Evolutionary conservation across 2,888 invertebrate species (phyloP).

Genomic region (Pheosia gnoma): DNA sequence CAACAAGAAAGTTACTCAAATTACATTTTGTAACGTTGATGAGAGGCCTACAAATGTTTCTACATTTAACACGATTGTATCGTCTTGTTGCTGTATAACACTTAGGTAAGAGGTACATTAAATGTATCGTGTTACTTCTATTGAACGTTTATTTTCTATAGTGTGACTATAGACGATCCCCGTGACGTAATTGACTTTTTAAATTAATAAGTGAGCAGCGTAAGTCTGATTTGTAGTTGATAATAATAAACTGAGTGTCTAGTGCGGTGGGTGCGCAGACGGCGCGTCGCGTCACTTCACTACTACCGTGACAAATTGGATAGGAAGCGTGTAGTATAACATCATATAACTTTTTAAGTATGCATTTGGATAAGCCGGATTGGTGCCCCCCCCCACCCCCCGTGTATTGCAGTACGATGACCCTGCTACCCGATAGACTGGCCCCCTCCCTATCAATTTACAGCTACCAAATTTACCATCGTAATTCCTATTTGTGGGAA

Average conservation of each 20-base stretch:
- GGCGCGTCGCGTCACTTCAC: conserved; percentile 56
- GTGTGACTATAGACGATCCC: conserved; percentile 60
- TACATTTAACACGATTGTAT: conserved; percentile 20
- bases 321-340: conserved; percentile 44
- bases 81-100: conserved; percentile 12
- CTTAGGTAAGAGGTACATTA: conserved; percentile 18
- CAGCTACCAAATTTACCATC: background rate
- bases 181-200: conserved; percentile 68
- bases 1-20: conserved; percentile 49
- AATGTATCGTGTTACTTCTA: background rate
- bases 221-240: conserved; percentile 43
- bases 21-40: conserved; percentile 32
- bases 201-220: conserved; percentile 53
- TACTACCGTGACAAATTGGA: conserved; percentile 63
- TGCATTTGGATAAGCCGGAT: conserved; percentile 52
- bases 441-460: conserved; percentile 31
- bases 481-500: too few species aligned
- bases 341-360: conserved; percentile 29
- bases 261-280: conserved; percentile 61
- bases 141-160: conserved; percentile 14
- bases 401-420: conserved; percentile 63
- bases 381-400: conserved; percentile 58
- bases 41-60: conserved; percentile 34
- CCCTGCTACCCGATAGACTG: conserved; percentile 47
- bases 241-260: conserved; percentile 69